These are phyloP conservation scores for Micrasema longulum DNA, from an alignment of 1,140 invertebrate genomes.

Conservation along the genomic window DNA sequence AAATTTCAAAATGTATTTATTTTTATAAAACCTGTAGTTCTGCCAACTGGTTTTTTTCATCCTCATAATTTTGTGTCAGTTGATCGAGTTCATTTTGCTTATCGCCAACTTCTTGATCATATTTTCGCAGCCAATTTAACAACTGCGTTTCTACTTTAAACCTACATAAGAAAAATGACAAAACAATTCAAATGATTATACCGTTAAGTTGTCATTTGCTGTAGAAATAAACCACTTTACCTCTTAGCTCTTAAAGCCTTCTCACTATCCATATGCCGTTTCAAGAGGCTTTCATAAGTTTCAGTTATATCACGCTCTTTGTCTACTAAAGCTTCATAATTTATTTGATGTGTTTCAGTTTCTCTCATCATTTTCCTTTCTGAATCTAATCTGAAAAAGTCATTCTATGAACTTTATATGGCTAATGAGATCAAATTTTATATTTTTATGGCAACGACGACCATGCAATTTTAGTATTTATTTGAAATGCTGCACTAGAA, in stretches of 20 bases:
- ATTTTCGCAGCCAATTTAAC: constrained; percentile 65
- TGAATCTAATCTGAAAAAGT: constrained; percentile 61
- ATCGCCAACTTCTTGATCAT: constrained; percentile 65
- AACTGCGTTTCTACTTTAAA: constrained; percentile 66
- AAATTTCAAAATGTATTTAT: not conserved
- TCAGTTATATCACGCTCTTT: constrained; percentile 60
- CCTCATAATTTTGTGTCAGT: constrained; percentile 62
- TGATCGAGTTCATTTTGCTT: constrained; percentile 66
- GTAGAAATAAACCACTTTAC: constrained; percentile 49
- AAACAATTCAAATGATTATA: no score
- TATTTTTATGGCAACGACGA: no score
- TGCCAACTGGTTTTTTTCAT: constrained; percentile 60
- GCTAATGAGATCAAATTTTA: no score
- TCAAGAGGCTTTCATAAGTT: constrained; percentile 59
- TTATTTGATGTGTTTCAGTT: constrained; percentile 59
- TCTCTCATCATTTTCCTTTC: constrained; percentile 65
- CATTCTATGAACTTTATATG: no score
- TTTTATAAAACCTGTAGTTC: constrained; percentile 60
- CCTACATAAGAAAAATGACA: constrained; percentile 52
- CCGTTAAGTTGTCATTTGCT: no score
- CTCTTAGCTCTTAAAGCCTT: constrained; percentile 63
- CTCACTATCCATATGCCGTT: constrained; percentile 60
- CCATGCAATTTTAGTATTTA: no score
- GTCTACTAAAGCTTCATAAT: constrained; percentile 63
- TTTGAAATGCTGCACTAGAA: no score